phyloP scores from a whole-genome alignment of 2,888 invertebrate genomes.

The Tetanocera ferruginea region DNA sequence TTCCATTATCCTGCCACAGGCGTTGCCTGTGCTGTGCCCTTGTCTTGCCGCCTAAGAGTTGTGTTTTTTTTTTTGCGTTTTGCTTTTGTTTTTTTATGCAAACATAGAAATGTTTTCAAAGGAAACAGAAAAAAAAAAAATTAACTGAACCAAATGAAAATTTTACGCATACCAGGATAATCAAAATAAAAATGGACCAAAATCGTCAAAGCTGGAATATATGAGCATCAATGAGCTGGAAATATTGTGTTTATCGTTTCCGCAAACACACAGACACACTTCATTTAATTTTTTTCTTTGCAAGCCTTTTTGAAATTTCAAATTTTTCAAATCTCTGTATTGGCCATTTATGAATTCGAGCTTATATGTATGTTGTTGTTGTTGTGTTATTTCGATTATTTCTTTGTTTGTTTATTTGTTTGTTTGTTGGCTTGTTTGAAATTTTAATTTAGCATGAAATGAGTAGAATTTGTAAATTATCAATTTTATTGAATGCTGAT shows the following conservation, averaged over 20 bases:
- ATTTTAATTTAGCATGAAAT: conserved; percentile 59
- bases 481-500: conserved; percentile 40
- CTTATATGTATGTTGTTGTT: conserved; percentile 1
- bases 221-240: conserved; percentile 70
- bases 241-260: conserved; percentile 60
- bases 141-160: conserved; percentile 31
- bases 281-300: conserved; percentile 41
- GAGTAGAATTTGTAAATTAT: conserved; percentile 51
- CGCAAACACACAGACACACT: conserved; percentile 16
- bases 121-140: conserved; percentile 21
- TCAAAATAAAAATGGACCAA: conserved; percentile 22
- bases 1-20: conserved; percentile 56
- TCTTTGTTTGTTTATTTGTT: conserved; percentile 7
- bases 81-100: conserved; percentile 49
- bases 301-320: conserved; percentile 16
- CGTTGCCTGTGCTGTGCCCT: conserved; percentile 19
- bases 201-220: conserved; percentile 55
- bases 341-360: background rate
- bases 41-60: background rate
- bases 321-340: background rate
- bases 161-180: conserved; percentile 32
- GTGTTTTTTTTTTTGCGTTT: background rate
- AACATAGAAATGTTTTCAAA: conserved; percentile 43
- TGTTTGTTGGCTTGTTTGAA: conserved; percentile 45
- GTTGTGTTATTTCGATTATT: background rate